These are phyloP conservation scores for Terrapene triunguis DNA, from an alignment of 2,113 vertebrate genomes.

Conservation along the genomic window DNA sequence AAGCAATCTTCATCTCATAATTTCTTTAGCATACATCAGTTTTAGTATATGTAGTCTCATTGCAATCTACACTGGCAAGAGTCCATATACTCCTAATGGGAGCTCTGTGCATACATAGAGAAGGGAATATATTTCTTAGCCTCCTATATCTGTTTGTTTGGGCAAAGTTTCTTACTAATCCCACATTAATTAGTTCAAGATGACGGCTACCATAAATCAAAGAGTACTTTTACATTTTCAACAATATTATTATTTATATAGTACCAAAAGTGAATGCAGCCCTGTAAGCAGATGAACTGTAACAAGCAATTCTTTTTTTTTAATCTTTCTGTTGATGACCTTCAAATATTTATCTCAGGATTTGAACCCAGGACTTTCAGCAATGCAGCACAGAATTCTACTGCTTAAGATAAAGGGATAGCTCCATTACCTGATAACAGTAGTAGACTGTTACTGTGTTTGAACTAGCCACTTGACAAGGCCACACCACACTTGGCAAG, in stretches of 20 bases:
- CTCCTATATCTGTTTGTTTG: conserved; percentile 49
- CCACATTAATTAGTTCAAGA: conserved; percentile 54
- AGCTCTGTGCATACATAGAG: background rate
- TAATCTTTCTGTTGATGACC: background rate
- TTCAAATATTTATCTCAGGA: background rate
- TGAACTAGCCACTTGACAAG: background rate
- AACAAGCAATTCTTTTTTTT: background rate
- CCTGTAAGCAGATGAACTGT: background rate
- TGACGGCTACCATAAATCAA: conserved; percentile 38
- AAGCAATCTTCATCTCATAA: background rate
- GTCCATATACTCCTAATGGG: conserved; percentile 39
- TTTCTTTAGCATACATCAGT: background rate
- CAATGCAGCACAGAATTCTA: background rate
- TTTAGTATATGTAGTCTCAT: background rate
- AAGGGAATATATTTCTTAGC: conserved; percentile 28
- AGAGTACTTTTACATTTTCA: conserved; percentile 51
- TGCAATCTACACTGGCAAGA: background rate
- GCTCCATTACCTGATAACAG: background rate
- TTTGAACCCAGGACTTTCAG: background rate
- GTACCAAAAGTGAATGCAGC: background rate
- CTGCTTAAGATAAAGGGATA: background rate
- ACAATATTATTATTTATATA: background rate
- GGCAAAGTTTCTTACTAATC: conserved; percentile 65
- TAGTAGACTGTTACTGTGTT: accelerated
- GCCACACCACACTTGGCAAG: accelerated